Conservation (phyloP, 2,888 invertebrate genomes). For the Pyrrhosoma nymphula region DNA sequence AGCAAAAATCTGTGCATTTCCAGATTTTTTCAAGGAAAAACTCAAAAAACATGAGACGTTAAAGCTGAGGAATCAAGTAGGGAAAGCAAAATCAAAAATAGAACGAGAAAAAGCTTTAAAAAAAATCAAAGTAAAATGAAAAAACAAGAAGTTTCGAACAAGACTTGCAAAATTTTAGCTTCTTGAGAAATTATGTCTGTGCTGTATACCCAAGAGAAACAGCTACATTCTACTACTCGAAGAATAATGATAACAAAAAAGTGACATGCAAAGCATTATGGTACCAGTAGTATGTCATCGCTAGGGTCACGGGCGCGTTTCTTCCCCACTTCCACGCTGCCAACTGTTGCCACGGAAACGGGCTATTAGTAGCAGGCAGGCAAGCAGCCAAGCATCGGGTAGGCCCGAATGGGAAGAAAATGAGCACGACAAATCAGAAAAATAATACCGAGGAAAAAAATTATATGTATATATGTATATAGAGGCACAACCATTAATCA, state of each 20-base stretch:
- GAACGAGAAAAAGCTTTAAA: not conserved
- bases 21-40: not conserved
- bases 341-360: conserved; percentile 76
- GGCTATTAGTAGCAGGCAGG: conserved; percentile 75
- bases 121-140: too few relatives aligned
- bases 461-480: conserved; percentile 68
- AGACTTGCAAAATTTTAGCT: conserved; percentile 44
- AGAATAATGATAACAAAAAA: conserved; percentile 74
- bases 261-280: conserved; percentile 85
- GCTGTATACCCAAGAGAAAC: conserved; percentile 68
- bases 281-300: conserved; percentile 97
- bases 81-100: conserved; percentile 29
- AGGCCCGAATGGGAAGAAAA: conserved; percentile 73
- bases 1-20: conserved; percentile 32
- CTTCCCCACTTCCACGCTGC: conserved; percentile 91
- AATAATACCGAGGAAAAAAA: conserved; percentile 69
- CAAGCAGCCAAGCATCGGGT: conserved; percentile 74
- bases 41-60: conserved; percentile 15
- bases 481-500: conserved; percentile 68
- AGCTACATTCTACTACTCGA: conserved; percentile 64
- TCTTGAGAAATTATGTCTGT: conserved; percentile 68
- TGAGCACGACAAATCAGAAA: conserved; percentile 73
- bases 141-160: not conserved
- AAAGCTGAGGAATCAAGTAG: conserved; percentile 50
- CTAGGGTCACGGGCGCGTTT: conserved; percentile 94